Evolutionary conservation across 2,113 vertebrate species (phyloP).

Genomic region (Chaetops frenatus): DNA sequence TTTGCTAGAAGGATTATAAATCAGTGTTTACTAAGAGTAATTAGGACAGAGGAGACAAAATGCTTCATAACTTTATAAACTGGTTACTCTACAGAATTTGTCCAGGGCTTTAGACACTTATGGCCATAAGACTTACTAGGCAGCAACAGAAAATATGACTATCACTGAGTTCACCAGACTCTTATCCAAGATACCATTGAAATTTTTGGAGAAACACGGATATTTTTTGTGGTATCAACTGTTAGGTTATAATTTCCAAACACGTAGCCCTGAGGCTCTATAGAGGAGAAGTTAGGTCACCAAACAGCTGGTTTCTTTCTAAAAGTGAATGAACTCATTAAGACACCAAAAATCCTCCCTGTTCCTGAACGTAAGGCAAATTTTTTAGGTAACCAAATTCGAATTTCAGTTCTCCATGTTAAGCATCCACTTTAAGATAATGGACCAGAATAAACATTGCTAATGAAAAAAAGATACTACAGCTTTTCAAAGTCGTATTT

Average conservation of each 20-base stretch:
- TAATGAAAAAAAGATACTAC: constrained; percentile 58
- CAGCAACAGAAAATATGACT: not conserved
- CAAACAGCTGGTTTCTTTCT: not conserved
- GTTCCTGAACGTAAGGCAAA: not conserved
- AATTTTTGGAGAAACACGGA: not conserved
- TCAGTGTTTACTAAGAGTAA: constrained; percentile 2
- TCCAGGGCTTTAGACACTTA: not conserved
- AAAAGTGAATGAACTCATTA: not conserved
- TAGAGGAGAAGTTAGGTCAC: not conserved
- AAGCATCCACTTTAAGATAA: constrained; percentile 49
- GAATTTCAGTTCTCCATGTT: not conserved
- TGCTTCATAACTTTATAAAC: not conserved
- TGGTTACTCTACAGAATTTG: not conserved
- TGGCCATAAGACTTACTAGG: not conserved
- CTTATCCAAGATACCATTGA: not conserved
- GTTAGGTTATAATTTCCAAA: not conserved
- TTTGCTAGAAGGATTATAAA: constrained; percentile 3
- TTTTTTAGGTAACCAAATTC: not conserved
- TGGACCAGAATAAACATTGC: constrained; percentile 6
- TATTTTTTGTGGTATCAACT: not conserved
- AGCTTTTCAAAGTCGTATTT: constrained; percentile 44
- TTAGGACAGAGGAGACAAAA: not conserved
- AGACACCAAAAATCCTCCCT: not conserved
- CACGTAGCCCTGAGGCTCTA: not conserved
- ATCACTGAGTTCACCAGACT: not conserved